Evolutionary conservation across 64 coral and sea anemone genomes (phyloP), one percentile per base, ranked within the genome.

Genomic region (Actinia equina): DNA sequence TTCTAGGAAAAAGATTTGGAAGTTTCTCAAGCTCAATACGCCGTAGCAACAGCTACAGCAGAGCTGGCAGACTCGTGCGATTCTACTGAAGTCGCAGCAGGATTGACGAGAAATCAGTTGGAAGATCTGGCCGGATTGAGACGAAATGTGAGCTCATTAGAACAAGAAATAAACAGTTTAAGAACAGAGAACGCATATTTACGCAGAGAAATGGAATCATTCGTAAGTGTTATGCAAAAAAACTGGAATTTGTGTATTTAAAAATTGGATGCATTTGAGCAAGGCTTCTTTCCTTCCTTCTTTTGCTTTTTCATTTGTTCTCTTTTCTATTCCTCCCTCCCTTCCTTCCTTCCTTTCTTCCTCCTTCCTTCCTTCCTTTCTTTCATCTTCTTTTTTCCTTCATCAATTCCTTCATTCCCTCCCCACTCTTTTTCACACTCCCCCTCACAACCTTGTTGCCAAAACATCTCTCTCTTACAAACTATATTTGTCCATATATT

Each of bases 1-100:
- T 41, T 79, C 16, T 20, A 94, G 93, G 88, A 94, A 44, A 89
- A 89, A 43, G 93, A 94, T 49, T 63, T 94, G 0, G 93, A 94
- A 49, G 80, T 94, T 54, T 84, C 60, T n/a, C 88, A 94, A 30
- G 93, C 93, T 20, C 88, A 83, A 3, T 69, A 89, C 20, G 88
- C 93, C 19, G 88, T 94, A 2, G 93, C 93, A 43, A 86, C 85
- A 6, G 93, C 93, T 52, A 88, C 93, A 25, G 88, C 93, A 26
- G 88, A 90, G 57, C 85, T 94, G 9, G 85, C 93, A 0, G 84
- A 86, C 76, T 83, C 90, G 18, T 53, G 62, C 26, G 93, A 94
- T 14, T 18, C 88, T 10, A 15, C n/a, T 17, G 80, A 77, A 23
- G 14, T 84, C 7, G 13, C 64, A 27, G 41, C 77, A 44, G 83